These are phyloP conservation scores for Aleiodes sp. DNA, from an alignment of 1,140 invertebrate genomes.

Conservation along the genomic window DNA sequence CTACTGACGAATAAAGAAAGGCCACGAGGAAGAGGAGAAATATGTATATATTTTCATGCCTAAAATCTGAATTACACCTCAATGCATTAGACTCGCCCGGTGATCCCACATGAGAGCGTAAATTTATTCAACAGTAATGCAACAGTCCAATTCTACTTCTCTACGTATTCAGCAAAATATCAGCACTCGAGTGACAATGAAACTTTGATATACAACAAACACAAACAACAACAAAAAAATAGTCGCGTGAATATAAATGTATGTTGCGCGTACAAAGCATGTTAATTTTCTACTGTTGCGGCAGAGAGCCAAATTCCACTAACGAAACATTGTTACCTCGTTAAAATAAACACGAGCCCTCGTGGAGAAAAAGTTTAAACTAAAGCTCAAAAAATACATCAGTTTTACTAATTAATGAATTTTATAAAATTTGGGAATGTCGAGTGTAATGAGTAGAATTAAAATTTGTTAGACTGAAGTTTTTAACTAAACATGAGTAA, in stretches of 20 bases:
- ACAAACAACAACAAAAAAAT: too few relatives aligned
- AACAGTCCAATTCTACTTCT: background rate
- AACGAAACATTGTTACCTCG: background rate
- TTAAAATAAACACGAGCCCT: too few relatives aligned
- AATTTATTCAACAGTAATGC: background rate
- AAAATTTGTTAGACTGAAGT: too few relatives aligned
- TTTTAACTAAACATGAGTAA: too few relatives aligned
- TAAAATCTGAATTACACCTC: background rate
- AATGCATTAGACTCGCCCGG: background rate
- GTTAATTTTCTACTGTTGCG: background rate
- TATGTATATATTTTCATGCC: background rate
- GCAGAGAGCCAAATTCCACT: background rate
- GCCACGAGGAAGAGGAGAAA: background rate
- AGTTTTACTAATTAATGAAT: too few relatives aligned
- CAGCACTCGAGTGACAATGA: background rate
- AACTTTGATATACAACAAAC: background rate
- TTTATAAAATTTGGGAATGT: too few relatives aligned
- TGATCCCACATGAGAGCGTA: background rate
- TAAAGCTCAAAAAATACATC: too few relatives aligned
- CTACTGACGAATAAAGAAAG: slow-evolving; percentile 4
- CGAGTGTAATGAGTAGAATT: too few relatives aligned
- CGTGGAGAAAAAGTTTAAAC: too few relatives aligned
- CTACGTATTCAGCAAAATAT: background rate
- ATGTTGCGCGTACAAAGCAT: background rate
- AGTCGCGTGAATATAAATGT: background rate